A percentile compares a stretch with the other conserved stretches of the same genome.
Evolutionary conservation across 2,888 invertebrate genomes (phyloP).

Genomic region (Chouioia cunea): DNA sequence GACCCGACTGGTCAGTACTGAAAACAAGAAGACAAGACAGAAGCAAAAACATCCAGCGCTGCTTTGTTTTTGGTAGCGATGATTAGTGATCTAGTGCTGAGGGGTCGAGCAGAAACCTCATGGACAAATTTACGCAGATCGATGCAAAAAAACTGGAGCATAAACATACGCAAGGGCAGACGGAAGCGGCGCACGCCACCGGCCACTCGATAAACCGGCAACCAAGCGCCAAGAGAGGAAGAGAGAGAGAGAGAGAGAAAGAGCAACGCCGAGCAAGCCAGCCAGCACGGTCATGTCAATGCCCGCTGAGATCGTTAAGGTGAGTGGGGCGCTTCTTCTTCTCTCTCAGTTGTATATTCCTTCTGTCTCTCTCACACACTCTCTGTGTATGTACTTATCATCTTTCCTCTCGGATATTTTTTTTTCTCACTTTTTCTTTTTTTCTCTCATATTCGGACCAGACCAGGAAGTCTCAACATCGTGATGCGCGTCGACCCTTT

Average conservation of each 20-base stretch:
- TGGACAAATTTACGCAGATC: conserved; percentile 65
- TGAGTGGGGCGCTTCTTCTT: conserved; percentile 44
- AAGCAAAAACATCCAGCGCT: conserved; percentile 34
- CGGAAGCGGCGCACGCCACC: conserved; percentile 52
- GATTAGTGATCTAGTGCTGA: conserved; percentile 47
- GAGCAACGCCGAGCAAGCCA: too few relatives aligned
- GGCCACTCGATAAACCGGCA: conserved; percentile 40
- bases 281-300: conserved; percentile 47
- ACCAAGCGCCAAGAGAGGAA: conserved; percentile 15
- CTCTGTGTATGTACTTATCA: conserved; percentile 20
- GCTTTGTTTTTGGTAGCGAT: too few relatives aligned
- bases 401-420: conserved; percentile 12
- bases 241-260: conserved; percentile 22
- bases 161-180: conserved; percentile 67
- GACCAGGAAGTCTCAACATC: too few relatives aligned
- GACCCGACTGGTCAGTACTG: conserved; percentile 64
- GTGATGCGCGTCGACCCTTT: too few relatives aligned
- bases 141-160: conserved; percentile 58
- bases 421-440: neutral
- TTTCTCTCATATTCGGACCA: too few relatives aligned
- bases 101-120: conserved; percentile 64
- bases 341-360: neutral
- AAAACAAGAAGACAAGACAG: conserved; percentile 40
- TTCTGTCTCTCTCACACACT: neutral
- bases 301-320: conserved; percentile 50